Conservation (phyloP, 1,140 invertebrate species). For the Drosophila subobscura region DNA sequence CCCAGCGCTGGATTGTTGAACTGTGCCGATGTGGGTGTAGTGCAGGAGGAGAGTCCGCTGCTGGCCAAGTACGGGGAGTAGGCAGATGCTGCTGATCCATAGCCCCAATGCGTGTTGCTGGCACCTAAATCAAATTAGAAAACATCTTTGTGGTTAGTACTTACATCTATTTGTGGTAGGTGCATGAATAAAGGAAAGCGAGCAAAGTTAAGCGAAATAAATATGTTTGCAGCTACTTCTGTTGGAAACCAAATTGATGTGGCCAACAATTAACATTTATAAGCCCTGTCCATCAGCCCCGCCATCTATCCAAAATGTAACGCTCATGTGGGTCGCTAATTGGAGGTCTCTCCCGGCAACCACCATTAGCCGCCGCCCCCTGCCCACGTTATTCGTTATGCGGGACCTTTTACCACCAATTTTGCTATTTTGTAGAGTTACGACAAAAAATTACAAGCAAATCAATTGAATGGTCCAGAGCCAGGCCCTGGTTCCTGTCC, state of each 20-base stretch:
- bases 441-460: conserved; percentile 53
- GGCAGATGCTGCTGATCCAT: conserved; percentile 91
- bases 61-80: conserved; percentile 91
- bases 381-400: conserved; percentile 45
- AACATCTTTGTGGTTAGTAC: conserved; percentile 85
- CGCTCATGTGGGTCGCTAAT: conserved; percentile 60
- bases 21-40: conserved; percentile 87
- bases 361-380: not conserved
- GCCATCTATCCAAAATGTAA: conserved; percentile 24
- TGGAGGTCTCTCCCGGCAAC: conserved; percentile 17
- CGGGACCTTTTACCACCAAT: conserved; percentile 37
- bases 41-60: conserved; percentile 87
- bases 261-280: not conserved
- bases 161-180: not conserved
- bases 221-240: not conserved
- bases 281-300: too few relatives aligned
- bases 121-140: conserved; percentile 90
- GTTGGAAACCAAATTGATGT: too few relatives aligned
- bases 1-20: conserved; percentile 88
- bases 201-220: not conserved
- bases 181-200: not conserved
- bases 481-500: not conserved
- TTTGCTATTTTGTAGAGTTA: conserved; percentile 8
- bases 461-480: conserved; percentile 32
- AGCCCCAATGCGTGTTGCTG: conserved; percentile 92